Percentiles rank a stretch among this genome's conserved stretches.
These are phyloP conservation scores for Tarsius wallacei DNA, from an alignment of 2,797 vertebrate species.

Conservation along the genomic window DNA sequence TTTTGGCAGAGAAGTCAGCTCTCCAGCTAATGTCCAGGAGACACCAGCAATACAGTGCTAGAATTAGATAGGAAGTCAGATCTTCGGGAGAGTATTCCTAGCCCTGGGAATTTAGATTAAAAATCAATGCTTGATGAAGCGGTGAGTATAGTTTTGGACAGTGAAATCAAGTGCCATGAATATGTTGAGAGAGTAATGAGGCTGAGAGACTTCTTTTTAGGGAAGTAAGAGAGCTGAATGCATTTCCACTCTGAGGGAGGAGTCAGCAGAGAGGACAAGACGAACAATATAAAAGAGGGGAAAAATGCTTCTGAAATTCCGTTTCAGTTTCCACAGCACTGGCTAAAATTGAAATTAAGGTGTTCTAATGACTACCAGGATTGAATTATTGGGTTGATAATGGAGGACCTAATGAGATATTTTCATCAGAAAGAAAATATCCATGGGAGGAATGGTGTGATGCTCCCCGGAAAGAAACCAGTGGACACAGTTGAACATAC, in stretches of 20 bases:
- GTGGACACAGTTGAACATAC: neutral
- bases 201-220: constrained; percentile 34
- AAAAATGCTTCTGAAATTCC: neutral
- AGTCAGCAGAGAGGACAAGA: neutral
- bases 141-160: neutral
- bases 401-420: neutral
- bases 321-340: neutral
- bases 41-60: neutral
- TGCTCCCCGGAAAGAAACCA: neutral
- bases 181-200: neutral
- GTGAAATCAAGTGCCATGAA: neutral
- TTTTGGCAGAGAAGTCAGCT: neutral
- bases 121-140: neutral
- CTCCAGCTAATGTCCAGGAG: neutral
- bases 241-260: neutral
- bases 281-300: neutral
- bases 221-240: neutral
- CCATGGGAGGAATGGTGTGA: neutral
- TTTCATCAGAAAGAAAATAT: neutral
- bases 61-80: neutral
- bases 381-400: neutral
- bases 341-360: neutral
- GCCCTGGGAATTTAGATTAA: neutral
- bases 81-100: neutral
- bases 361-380: neutral